These are phyloP conservation scores for Dinomys branickii DNA, from an alignment of 2,113 vertebrate species.

Conservation along the genomic window DNA sequence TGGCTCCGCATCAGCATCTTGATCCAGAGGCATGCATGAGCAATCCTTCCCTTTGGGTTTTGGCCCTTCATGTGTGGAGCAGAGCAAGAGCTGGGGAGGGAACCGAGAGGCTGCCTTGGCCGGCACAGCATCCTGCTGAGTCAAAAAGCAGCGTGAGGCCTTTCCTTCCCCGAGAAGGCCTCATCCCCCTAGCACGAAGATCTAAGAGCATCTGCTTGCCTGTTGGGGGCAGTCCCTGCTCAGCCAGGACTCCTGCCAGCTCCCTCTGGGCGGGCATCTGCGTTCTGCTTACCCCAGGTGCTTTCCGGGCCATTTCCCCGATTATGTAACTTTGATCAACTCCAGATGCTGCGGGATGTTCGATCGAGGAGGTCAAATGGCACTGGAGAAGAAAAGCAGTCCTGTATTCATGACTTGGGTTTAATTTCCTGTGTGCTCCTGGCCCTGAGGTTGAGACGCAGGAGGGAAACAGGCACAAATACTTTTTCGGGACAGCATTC, in stretches of 20 bases:
- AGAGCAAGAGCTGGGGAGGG: constrained; percentile 48
- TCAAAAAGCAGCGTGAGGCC: constrained; percentile 74
- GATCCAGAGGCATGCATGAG: constrained; percentile 73
- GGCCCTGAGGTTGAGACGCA: neutral
- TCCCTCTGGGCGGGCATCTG: constrained; percentile 13
- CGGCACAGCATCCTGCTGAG: constrained; percentile 83
- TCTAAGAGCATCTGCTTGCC: neutral
- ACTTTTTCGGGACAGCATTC: neutral
- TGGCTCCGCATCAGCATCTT: constrained; percentile 61
- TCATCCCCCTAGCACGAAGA: neutral
- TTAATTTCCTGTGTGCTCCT: constrained; percentile 74
- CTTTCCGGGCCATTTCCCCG: constrained; percentile 70
- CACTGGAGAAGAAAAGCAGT: constrained; percentile 73
- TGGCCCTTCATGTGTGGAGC: constrained; percentile 62
- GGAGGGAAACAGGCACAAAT: neutral
- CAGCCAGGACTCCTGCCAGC: neutral
- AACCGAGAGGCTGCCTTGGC: constrained; percentile 72
- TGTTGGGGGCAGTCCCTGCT: constrained; percentile 10
- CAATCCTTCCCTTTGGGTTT: constrained; percentile 55
- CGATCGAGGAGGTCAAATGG: constrained; percentile 74
- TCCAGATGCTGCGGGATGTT: constrained; percentile 74
- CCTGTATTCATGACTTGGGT: constrained; percentile 66
- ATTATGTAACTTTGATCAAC: constrained; percentile 67
- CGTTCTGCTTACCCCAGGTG: constrained; percentile 82
- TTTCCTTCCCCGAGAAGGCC: constrained; percentile 72